These are phyloP conservation scores for Eupithecia insigniata DNA, from an alignment of 2,888 invertebrate genomes.

Conservation along the genomic window DNA sequence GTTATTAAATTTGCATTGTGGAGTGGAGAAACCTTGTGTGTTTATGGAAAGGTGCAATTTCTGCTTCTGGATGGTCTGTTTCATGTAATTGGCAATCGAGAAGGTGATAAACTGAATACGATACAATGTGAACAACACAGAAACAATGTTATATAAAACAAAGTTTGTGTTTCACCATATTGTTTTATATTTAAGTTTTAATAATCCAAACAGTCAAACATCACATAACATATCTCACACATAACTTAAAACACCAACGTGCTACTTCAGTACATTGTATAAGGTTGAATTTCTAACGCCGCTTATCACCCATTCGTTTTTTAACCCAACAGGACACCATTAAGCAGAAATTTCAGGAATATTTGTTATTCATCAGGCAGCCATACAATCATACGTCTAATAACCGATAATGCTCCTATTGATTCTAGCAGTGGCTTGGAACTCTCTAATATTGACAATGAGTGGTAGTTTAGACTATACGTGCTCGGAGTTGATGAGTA, in stretches of 20 bases:
- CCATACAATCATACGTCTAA: conserved; percentile 72
- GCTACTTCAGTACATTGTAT: not conserved
- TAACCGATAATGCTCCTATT: conserved; percentile 76
- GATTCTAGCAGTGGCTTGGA: conserved; percentile 77
- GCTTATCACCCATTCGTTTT: not conserved
- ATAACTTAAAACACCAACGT: not conserved
- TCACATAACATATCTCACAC: not conserved
- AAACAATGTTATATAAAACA: no score
- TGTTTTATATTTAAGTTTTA: not conserved
- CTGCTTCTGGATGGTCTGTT: conserved; percentile 31
- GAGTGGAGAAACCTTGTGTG: conserved; percentile 27
- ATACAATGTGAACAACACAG: conserved; percentile 3
- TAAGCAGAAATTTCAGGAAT: conserved; percentile 23
- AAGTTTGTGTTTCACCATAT: conserved; percentile 8
- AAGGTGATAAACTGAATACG: conserved; percentile 9
- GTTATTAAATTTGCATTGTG: conserved; percentile 61
- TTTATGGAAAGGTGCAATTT: conserved; percentile 26
- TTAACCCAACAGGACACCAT: not conserved
- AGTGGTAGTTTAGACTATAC: conserved; percentile 83
- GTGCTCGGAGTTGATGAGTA: conserved; percentile 76
- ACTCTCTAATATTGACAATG: conserved; percentile 82
- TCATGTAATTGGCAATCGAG: conserved; percentile 33
- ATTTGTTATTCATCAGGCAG: conserved; percentile 64
- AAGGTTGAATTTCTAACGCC: not conserved
- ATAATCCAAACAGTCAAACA: not conserved